phyloP scores from a whole-genome alignment of 2,113 vertebrate genomes.

The Solea solea region DNA sequence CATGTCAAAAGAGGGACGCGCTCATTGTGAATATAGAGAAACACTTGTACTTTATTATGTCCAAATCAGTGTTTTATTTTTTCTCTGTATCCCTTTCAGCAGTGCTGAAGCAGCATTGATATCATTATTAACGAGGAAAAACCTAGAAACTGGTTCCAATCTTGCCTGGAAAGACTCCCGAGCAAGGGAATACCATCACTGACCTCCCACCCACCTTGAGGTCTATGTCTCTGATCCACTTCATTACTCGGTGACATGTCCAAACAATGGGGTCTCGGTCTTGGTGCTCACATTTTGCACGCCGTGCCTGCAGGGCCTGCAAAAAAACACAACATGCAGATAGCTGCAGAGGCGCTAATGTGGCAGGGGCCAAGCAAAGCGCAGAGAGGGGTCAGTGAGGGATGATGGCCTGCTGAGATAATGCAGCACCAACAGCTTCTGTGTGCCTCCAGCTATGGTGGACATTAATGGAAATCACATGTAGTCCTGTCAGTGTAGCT shows the following conservation, averaged over 20 bases:
- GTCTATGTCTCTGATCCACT: constrained; percentile 89
- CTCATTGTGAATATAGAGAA: too few relatives aligned
- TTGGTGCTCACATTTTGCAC: constrained; percentile 84
- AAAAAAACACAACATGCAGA: constrained; percentile 36
- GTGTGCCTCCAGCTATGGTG: constrained; percentile 10
- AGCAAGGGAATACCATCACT: constrained; percentile 11
- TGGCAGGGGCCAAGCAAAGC: constrained; percentile 11
- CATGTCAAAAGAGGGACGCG: too few relatives aligned
- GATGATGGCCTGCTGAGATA: constrained; percentile 32
- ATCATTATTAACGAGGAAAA: constrained; percentile 27
- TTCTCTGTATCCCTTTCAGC: neutral
- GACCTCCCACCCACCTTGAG: constrained; percentile 82
- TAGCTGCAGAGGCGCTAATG: constrained; percentile 15
- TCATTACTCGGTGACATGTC: constrained; percentile 88
- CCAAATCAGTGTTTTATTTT: neutral
- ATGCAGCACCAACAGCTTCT: constrained; percentile 17
- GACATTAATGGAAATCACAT: constrained; percentile 25
- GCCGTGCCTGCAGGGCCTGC: constrained; percentile 82
- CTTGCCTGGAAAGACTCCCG: constrained; percentile 5
- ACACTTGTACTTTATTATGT: too few relatives aligned
- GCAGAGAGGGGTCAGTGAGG: constrained; percentile 21
- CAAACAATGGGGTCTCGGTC: constrained; percentile 86
- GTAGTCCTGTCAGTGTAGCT: too few relatives aligned
- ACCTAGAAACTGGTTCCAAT: constrained; percentile 26
- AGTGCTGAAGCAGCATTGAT: constrained; percentile 13